Evolutionary conservation across 2,113 vertebrate genomes (phyloP).

Genomic region (Paraplagusia blochii): DNA sequence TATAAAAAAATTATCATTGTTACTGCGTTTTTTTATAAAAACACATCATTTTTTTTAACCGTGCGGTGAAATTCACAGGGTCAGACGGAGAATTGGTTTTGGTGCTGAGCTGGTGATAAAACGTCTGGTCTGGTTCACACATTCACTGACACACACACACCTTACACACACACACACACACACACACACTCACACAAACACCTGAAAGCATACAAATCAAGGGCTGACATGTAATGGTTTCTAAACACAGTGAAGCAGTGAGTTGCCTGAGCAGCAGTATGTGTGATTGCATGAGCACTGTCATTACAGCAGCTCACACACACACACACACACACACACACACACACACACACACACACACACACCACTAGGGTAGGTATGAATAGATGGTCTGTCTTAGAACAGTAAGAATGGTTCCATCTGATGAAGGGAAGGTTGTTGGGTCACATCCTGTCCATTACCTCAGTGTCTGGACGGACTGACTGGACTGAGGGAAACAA

Average conservation of each 20-base stretch:
- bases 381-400: slow-evolving; percentile 57
- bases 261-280: slow-evolving; percentile 50
- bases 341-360: slow-evolving; percentile 29
- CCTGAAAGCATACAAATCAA: slow-evolving; percentile 45
- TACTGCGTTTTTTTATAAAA: no score
- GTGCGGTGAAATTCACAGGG: slow-evolving; percentile 46
- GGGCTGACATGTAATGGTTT: slow-evolving; percentile 57
- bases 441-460: slow-evolving; percentile 63
- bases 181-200: slow-evolving; percentile 31
- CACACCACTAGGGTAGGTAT: slow-evolving; percentile 39
- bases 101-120: slow-evolving; percentile 53
- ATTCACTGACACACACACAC: slow-evolving; percentile 26
- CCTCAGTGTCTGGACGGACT: slow-evolving; percentile 34
- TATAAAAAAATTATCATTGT: no score
- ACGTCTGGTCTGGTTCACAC: slow-evolving; percentile 33
- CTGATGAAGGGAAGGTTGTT: slow-evolving; percentile 52
- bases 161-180: slow-evolving; percentile 30
- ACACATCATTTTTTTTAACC: no score
- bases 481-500: no score
- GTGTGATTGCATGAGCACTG: slow-evolving; percentile 49
- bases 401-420: slow-evolving; percentile 64
- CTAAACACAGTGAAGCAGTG: slow-evolving; percentile 53
- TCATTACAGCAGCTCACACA: slow-evolving; percentile 46
- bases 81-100: slow-evolving; percentile 57
- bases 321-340: slow-evolving; percentile 29